These are phyloP conservation scores for Drosophila ananassae DNA, from an alignment of 1,140 invertebrate genomes.

Conservation along the genomic window DNA sequence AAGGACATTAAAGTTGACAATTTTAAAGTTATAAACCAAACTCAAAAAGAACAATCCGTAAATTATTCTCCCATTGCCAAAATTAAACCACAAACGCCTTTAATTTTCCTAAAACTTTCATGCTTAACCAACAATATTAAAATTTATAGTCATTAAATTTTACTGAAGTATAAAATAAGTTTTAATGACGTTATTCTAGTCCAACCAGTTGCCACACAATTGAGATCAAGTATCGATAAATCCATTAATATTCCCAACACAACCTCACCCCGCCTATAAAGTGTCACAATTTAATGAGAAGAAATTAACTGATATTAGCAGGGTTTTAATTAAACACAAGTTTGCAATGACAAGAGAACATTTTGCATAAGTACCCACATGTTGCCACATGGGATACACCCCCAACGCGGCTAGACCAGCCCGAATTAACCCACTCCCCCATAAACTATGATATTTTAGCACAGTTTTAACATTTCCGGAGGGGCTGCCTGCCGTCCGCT, in stretches of 20 bases:
- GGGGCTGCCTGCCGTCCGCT: conserved; percentile 48
- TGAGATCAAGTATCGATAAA: conserved; percentile 46
- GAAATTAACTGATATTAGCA: conserved; percentile 77
- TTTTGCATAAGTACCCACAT: conserved; percentile 78
- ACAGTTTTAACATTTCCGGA: conserved; percentile 48
- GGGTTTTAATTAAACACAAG: conserved; percentile 73
- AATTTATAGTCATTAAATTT: conserved; percentile 15
- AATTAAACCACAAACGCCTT: neutral
- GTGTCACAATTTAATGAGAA: conserved; percentile 66
- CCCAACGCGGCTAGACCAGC: conserved; percentile 24
- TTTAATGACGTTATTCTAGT: conserved; percentile 8
- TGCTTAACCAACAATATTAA: neutral
- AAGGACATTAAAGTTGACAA: neutral
- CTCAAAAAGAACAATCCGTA: neutral
- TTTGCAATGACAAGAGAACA: conserved; percentile 60
- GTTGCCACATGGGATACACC: conserved; percentile 65
- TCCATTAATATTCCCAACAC: conserved; percentile 44
- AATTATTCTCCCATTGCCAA: neutral
- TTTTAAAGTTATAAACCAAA: no score
- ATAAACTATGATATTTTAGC: conserved; percentile 76
- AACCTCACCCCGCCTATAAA: conserved; percentile 12
- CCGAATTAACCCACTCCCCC: conserved; percentile 12
- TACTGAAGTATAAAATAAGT: conserved; percentile 8
- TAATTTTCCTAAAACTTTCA: neutral
- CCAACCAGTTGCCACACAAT: conserved; percentile 47